These are phyloP conservation scores for Ceratina japonica DNA, from an alignment of 1,140 invertebrate genomes.

Conservation along the genomic window DNA sequence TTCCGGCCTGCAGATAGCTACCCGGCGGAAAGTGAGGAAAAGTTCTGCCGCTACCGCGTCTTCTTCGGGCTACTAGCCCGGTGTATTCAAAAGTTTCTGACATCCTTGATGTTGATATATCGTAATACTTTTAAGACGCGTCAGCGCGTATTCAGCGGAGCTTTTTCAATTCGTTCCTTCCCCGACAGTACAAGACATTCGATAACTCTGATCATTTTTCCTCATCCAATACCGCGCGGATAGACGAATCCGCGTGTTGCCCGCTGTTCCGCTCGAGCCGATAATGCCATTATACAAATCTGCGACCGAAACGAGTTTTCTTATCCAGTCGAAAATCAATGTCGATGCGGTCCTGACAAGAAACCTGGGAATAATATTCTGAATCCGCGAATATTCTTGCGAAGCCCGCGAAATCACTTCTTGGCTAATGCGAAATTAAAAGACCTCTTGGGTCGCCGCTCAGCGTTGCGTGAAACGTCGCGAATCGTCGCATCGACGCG, in stretches of 20 bases:
- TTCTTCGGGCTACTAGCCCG: constrained; percentile 37
- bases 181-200: constrained; percentile 51
- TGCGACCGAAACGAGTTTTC: too few species aligned
- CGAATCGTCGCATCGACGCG: background rate
- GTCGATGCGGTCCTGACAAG: too few species aligned
- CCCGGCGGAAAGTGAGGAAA: constrained; percentile 49
- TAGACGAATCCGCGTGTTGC: too few species aligned
- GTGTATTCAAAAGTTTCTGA: constrained; percentile 67
- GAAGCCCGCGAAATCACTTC: too few species aligned
- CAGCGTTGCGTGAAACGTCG: too few species aligned
- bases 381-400: too few species aligned
- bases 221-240: constrained; percentile 8
- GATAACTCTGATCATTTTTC: constrained; percentile 48
- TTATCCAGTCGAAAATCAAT: too few species aligned
- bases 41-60: constrained; percentile 51
- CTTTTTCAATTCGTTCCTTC: constrained; percentile 41
- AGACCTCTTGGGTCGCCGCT: too few species aligned
- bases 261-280: too few species aligned
- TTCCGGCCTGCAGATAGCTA: constrained; percentile 44
- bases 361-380: too few species aligned
- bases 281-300: too few species aligned
- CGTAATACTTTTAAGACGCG: constrained; percentile 60
- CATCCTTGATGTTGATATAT: constrained; percentile 67
- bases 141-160: constrained; percentile 53
- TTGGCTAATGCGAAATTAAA: background rate